Evolutionary conservation across 1,140 invertebrate genomes (phyloP), one percentile per base, ranked within the genome.

Genomic region (Brachystomella parvula): DNA sequence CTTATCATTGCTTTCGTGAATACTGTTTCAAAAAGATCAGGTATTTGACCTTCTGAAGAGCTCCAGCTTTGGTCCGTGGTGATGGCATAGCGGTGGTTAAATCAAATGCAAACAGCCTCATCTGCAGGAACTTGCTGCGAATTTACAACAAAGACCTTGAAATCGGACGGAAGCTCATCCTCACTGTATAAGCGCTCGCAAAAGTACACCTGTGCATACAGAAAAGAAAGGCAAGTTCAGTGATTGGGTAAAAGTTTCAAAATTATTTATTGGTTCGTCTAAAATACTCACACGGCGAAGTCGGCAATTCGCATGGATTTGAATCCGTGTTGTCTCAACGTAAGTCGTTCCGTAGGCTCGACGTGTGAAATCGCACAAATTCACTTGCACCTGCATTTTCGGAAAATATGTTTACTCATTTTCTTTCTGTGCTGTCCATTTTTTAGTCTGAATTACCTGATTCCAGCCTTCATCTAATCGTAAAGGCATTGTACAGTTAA

Each of bases 401-500:
- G 17, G 28, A 62, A 12, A 44, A 15, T n/a, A n/a, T n/a, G n/a
- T n/a, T n/a, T n/a, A n/a, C n/a, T n/a, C n/a, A n/a, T n/a, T n/a
- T n/a, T n/a, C n/a, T n/a, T n/a, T n/a, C n/a, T n/a, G n/a, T n/a
- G n/a, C n/a, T n/a, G n/a, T n/a, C n/a, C n/a, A n/a, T n/a, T n/a
- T n/a, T n/a, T n/a, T n/a, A n/a, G n/a, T n/a, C n/a, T n/a, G n/a
- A n/a, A n/a, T 26, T 56, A 77, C 73, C 64, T 90, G 88, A 82
- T 96, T 97, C 95, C 95, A 98, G 28, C 94, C 94, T 47, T 87
- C 84, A 57, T 91, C 88, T 72, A 97, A 80, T 71, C 95, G 84
- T 89, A 99, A 94, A 19, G 95, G 95, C 91, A 96, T 95, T 21
- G 88, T 89, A 58, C 92, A 95, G 73, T 89, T 92, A 76, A 96